Base-by-base conservation (phyloP, 1,140 invertebrate genomes). In the Drosophila sechellia region DNA sequence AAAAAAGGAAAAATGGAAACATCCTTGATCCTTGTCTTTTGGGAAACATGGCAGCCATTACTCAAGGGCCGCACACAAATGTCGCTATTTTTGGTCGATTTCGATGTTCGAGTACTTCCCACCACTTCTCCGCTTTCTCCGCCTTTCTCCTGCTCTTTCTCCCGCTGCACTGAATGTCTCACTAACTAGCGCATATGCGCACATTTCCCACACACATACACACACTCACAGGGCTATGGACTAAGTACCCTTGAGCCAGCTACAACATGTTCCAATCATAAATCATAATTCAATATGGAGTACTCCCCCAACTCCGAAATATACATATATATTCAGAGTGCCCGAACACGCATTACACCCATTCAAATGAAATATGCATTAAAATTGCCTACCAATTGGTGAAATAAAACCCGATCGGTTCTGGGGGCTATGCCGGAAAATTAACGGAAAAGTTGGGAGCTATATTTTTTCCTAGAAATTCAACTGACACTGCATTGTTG, bases 231-330 rank as follows among this genome's bases (percentile, higher is more conserved):
- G 39, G 52, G 37, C 55, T 25, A 59, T 46, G 48, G 10, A 54
- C 48, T 85, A 85, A 85, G 81, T 85, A 85, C 81, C 81, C 77
- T 86, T 85, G 77, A 74, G 71, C 61, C 66, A 46, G 63, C 54
- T 89, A 80, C 79, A 90, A 80, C 80, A 89, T 89, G 84, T 84
- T 75, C 61, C 64, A 84, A 66, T 72, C 85, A 89, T 89, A 89
- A 89, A 89, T 89, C 84, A 89, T 89, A 89, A 80, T 89, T 80
- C 84, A 89, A 89, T 89, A 89, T 89, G 84, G 84, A 89, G 84
- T 89, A 64, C 61, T 63, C 68, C 69, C 66, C 64, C 64, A 58
- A 10, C 12, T 49, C 34, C 39, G 5, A 20, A 31, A 56, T 53
- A 37, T 53, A 3, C n/a, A 27, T n/a, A 39, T 27, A 27, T 59